phyloP scores from a whole-genome alignment of 1,140 invertebrate species.

The Heterodera schachtii region DNA sequence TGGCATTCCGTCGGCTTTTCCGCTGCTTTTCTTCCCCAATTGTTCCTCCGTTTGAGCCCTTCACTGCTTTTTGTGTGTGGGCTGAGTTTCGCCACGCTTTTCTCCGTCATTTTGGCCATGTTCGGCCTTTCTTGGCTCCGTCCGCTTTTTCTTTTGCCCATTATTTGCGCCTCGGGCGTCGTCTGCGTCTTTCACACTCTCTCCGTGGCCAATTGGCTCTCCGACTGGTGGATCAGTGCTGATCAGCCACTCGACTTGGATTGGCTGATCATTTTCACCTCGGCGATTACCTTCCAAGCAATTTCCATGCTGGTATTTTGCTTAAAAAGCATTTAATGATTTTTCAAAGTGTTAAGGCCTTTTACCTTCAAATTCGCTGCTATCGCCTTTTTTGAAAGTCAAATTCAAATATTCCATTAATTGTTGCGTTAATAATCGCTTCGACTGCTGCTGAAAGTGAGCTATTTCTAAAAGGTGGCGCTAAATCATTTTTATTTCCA shows the following conservation, averaged over 20 bases:
- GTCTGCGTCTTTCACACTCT: constrained; percentile 22
- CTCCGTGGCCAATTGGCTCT: constrained; percentile 12
- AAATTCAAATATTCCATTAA: no score
- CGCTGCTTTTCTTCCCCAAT: background rate
- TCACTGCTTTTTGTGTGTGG: constrained; percentile 32
- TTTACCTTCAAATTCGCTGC: constrained; percentile 31
- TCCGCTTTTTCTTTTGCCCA: constrained; percentile 26
- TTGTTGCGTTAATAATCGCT: no score
- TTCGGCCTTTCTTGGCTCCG: constrained; percentile 30
- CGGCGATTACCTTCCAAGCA: constrained; percentile 9
- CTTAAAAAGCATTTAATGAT: background rate
- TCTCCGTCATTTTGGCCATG: constrained; percentile 39
- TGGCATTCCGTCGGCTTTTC: no score
- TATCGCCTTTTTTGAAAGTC: constrained; percentile 20
- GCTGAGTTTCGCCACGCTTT: constrained; percentile 32
- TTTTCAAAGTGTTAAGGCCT: constrained; percentile 14
- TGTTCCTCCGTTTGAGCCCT: constrained; percentile 26
- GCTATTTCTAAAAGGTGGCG: no score
- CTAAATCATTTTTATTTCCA: no score
- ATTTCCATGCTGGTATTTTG: constrained; percentile 14
- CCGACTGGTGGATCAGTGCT: background rate
- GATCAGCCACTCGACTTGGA: constrained; percentile 16
- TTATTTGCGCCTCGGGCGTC: constrained; percentile 32
- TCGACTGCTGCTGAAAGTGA: no score
- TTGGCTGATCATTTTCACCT: constrained; percentile 23